Percentiles rank a stretch among this genome's conserved stretches.
phyloP scores from a whole-genome alignment of 2,113 vertebrate genomes.

The Macquaria australasica region DNA sequence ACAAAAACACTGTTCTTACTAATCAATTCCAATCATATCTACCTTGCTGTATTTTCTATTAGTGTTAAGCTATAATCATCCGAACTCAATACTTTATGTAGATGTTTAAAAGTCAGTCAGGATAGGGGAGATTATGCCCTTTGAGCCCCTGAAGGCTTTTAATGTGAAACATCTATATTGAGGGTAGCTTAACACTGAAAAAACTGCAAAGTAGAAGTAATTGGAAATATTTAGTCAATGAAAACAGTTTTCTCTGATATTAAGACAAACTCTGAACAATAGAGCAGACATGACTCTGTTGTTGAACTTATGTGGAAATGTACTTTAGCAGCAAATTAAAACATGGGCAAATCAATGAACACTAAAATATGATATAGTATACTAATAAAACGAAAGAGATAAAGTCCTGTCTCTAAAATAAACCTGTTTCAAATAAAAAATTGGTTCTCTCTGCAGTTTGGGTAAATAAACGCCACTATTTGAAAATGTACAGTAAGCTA shows the following conservation, averaged over 20 bases:
- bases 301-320: not conserved
- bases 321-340: slow-evolving; percentile 2
- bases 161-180: not conserved
- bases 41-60: not conserved
- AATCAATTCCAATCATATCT: not conserved
- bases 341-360: not conserved
- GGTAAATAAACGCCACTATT: not conserved
- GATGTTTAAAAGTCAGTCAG: not conserved
- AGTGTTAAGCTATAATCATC: not conserved
- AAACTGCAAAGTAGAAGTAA: not conserved
- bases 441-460: not conserved
- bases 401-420: not conserved
- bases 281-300: not conserved
- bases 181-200: not conserved
- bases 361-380: not conserved
- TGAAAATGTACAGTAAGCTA: not conserved
- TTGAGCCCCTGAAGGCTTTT: not conserved
- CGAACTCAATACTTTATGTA: not conserved
- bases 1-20: not conserved
- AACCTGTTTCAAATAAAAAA: not conserved
- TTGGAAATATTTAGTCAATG: not conserved
- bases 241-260: not conserved
- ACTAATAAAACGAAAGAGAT: not conserved
- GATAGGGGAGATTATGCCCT: too few relatives aligned
- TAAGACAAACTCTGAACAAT: not conserved